Percentiles rank a stretch among this genome's conserved stretches.
Evolutionary conservation across 2,113 vertebrate genomes (phyloP).

Genomic region (Onychostruthus taczanowskii): DNA sequence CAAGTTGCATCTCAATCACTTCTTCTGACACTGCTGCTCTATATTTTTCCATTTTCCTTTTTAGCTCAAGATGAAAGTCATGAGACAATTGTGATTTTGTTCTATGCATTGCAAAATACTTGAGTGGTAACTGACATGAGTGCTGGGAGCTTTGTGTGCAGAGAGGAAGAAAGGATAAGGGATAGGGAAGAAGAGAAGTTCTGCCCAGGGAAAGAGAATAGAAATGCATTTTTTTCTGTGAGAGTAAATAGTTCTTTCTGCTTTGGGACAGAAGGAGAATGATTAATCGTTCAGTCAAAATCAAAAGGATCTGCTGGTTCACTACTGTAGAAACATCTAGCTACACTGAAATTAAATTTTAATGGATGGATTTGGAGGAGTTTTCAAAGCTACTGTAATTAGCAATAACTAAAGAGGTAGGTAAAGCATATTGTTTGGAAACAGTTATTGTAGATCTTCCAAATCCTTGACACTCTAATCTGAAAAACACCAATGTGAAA

Average conservation of each 20-base stretch:
- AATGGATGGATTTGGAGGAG: not conserved
- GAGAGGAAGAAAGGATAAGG: not conserved
- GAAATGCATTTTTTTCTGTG: not conserved
- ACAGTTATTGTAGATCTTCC: not conserved
- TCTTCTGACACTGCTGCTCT: not conserved
- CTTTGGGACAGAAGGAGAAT: conserved; percentile 1
- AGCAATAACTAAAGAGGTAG: not conserved
- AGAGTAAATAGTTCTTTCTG: not conserved
- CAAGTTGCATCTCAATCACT: not conserved
- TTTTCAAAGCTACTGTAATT: not conserved
- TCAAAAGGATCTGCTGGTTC: not conserved
- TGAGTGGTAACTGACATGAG: not conserved
- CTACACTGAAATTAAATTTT: not conserved
- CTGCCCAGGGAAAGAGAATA: not conserved
- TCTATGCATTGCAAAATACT: not conserved
- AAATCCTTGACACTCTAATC: not conserved
- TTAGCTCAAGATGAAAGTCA: conserved; percentile 32
- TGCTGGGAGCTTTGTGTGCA: not conserved
- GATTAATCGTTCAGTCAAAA: not conserved
- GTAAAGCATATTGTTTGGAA: not conserved
- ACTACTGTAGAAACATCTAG: not conserved
- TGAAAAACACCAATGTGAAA: not conserved
- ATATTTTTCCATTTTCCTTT: conserved; percentile 24
- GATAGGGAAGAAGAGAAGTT: not conserved
- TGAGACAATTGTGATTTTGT: conserved; percentile 33